A percentile compares a stretch with the other conserved stretches of the same genome.
These are phyloP conservation scores for Lasius platythorax DNA, from an alignment of 2,888 invertebrate species.

Conservation along the genomic window DNA sequence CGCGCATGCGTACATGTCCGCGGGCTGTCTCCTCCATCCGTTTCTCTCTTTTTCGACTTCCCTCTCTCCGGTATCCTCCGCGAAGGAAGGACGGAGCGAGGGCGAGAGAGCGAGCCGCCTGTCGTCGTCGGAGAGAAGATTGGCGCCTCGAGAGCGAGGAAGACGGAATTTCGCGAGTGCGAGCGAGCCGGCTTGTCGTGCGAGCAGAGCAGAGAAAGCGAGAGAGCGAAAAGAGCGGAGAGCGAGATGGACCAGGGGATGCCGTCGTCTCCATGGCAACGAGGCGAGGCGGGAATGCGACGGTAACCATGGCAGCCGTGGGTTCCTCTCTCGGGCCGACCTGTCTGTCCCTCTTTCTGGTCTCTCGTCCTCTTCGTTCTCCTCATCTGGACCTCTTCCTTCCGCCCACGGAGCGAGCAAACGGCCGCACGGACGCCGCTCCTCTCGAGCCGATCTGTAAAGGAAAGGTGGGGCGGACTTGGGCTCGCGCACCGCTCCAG, in stretches of 20 bases:
- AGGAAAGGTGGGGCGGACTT: constrained; percentile 70
- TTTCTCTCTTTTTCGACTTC: constrained; percentile 59
- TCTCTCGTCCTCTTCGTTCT: constrained; percentile 75
- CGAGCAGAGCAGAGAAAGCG: constrained; percentile 59
- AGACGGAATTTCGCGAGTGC: constrained; percentile 45
- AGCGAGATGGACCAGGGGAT: constrained; percentile 70
- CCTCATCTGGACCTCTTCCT: constrained; percentile 82
- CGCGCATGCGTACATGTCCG: constrained; percentile 71
- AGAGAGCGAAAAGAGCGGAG: constrained; percentile 62
- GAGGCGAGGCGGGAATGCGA: constrained; percentile 85
- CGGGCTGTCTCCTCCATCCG: constrained; percentile 65
- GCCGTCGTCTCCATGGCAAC: constrained; percentile 88
- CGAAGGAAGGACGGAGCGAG: constrained; percentile 75
- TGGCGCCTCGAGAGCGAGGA: constrained; percentile 55
- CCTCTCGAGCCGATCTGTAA: constrained; percentile 61
- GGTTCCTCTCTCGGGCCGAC: constrained; percentile 82
- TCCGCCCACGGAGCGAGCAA: constrained; percentile 80
- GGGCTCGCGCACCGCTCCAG: constrained; percentile 60
- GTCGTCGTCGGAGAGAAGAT: constrained; percentile 64
- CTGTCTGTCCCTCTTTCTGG: constrained; percentile 83
- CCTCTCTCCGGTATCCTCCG: constrained; percentile 57
- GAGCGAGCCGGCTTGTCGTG: constrained; percentile 43
- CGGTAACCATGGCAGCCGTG: constrained; percentile 86
- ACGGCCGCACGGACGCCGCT: constrained; percentile 59
- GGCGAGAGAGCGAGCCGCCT: constrained; percentile 68